Conservation (phyloP, 2,888 invertebrate species). For the Orgyia antiqua region DNA sequence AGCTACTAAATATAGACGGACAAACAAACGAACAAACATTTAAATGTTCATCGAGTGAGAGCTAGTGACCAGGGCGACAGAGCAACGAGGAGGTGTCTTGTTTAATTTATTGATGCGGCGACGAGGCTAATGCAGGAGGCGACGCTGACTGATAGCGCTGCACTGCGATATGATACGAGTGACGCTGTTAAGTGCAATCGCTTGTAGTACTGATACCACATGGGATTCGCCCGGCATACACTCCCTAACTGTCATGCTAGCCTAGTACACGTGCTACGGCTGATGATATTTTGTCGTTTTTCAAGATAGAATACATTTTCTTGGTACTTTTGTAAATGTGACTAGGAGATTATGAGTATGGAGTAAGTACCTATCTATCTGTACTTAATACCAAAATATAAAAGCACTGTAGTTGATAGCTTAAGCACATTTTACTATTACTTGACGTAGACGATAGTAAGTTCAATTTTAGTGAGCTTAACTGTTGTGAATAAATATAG, state of each 20-base stretch:
- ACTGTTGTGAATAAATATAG: no score
- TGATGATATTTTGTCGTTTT: constrained; percentile 14
- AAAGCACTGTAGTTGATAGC: no score
- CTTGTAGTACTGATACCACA: constrained; percentile 68
- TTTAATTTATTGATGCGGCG: constrained; percentile 67
- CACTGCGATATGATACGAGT: constrained; percentile 66
- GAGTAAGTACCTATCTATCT: no score
- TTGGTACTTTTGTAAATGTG: constrained; percentile 9
- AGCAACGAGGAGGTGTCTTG: constrained; percentile 47
- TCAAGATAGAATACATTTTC: background rate
- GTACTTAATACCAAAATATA: no score
- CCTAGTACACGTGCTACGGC: constrained; percentile 35
- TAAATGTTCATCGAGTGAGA: constrained; percentile 32
- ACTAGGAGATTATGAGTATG: background rate
- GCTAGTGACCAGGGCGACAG: constrained; percentile 55
- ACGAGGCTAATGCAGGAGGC: constrained; percentile 68
- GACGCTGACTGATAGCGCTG: constrained; percentile 72
- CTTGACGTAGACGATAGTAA: no score
- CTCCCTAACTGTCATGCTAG: constrained; percentile 47
- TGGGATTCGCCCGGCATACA: constrained; percentile 43
- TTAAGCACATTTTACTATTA: no score
- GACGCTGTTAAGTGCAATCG: constrained; percentile 74
- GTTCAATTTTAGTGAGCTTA: no score
- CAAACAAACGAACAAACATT: constrained; percentile 34
- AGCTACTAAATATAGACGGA: constrained; percentile 17